Evolutionary conservation across 1,140 invertebrate species (phyloP), one percentile per base, ranked within the genome.

Genomic region (Calliphora vicina): DNA sequence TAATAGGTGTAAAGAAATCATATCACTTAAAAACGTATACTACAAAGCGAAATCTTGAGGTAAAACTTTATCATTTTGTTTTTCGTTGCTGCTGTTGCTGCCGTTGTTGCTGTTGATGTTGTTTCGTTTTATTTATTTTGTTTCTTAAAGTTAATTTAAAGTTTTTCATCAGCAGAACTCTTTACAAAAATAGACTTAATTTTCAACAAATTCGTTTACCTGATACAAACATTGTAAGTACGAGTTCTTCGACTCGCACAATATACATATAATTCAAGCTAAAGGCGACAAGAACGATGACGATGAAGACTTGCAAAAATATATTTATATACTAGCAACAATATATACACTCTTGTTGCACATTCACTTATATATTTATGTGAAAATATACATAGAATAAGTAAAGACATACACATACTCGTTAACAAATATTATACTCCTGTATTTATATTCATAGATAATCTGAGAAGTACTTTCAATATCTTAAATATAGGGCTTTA

Each of bases 111-210:
- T 57, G 13, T 57, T 57, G 45, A 15, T 6, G 45, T 17, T 57
- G 45, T 57, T 57, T 57, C 45, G 15, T 17, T n/a, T 5, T 57
- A 57, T 57, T 57, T 57, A 57, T 57, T 57, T 57, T 57, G 15
- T 57, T 57, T 20, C n/a, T 67, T 67, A 67, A 67, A 67, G 61
- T 67, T 67, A 67, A 67, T 67, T 67, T 67, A 67, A 67, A 67
- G 61, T 67, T 67, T 67, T 57, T 5, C 61, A 67, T 23, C 61
- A 67, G 50, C 15, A 57, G 61, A 67, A 23, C n/a, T 67, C 61
- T 67, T 67, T 23, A 67, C 10, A 67, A 23, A 67, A 67, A 67
- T 67, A 20, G n/a, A 67, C 61, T 67, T 67, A 23, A 67, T 67
- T 67, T 67, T 67, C 61, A 67, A 25, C 20, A 67, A 67, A 67